Percentiles rank a stretch among this genome's conserved stretches.
Evolutionary conservation across 2,113 vertebrate species (phyloP).

Genomic region (cat (Felis catus)): DNA sequence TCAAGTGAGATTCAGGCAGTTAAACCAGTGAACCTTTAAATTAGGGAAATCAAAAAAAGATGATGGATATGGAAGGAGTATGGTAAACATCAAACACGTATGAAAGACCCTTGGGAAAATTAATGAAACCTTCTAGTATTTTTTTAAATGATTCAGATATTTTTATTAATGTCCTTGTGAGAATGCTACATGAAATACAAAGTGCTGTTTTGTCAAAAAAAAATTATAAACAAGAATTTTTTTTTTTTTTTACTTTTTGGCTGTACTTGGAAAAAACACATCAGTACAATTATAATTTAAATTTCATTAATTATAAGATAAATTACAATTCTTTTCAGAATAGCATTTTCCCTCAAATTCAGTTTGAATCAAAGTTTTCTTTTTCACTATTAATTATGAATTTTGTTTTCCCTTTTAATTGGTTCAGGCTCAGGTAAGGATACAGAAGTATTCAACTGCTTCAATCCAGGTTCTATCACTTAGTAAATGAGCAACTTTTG

Average conservation of each 20-base stretch:
- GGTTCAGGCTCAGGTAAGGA: not conserved
- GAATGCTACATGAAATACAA: not conserved
- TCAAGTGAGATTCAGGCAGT: not conserved
- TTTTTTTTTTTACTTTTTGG: not conserved
- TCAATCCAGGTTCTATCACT: not conserved
- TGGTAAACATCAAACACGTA: not conserved
- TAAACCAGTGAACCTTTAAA: not conserved
- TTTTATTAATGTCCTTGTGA: not conserved
- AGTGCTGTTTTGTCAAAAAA: conserved; percentile 27
- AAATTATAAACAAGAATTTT: not conserved
- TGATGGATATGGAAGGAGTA: not conserved
- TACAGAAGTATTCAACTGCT: not conserved
- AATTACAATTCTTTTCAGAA: not conserved
- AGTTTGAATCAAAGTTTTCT: not conserved
- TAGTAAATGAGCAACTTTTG: not conserved
- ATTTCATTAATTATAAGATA: not conserved
- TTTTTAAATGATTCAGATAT: not conserved
- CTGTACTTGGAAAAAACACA: not conserved
- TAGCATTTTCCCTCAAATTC: not conserved
- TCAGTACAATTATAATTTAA: not conserved
- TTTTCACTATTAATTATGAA: not conserved
- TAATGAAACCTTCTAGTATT: not conserved
- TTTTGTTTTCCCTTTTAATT: not conserved
- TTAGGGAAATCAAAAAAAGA: not conserved
- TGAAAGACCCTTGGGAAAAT: not conserved